These are phyloP conservation scores for Scolopax rusticola DNA, from an alignment of 2,797 vertebrate species.

Conservation along the genomic window DNA sequence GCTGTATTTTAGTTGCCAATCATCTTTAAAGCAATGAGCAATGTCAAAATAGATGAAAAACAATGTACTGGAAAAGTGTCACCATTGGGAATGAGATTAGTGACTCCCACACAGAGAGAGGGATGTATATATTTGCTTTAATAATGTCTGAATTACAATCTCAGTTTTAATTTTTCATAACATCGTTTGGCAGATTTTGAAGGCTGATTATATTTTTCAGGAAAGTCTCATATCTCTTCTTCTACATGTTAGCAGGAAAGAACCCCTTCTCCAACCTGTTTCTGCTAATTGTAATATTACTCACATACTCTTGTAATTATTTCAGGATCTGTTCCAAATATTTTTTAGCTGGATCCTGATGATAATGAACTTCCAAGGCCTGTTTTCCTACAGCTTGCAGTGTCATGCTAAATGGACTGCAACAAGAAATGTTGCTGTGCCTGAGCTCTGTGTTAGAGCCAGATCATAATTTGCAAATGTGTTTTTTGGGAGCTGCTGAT, in stretches of 20 bases:
- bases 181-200: constrained; percentile 1
- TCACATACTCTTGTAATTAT: constrained; percentile 57
- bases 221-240: background rate
- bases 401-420: constrained; percentile 34
- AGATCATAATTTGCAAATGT: constrained; percentile 14
- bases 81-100: constrained; percentile 25
- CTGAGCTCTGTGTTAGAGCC: background rate
- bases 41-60: constrained; percentile 56
- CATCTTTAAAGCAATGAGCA: constrained; percentile 58
- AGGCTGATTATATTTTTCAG: background rate
- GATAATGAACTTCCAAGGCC: constrained; percentile 27
- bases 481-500: constrained; percentile 28
- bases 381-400: constrained; percentile 34
- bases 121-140: constrained; percentile 51
- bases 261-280: background rate
- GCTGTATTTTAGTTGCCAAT: constrained; percentile 56
- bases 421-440: background rate
- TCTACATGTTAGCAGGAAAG: background rate
- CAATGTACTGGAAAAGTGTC: background rate
- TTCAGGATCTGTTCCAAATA: constrained; percentile 47
- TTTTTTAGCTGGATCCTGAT: constrained; percentile 21
- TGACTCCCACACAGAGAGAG: background rate
- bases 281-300: constrained; percentile 26
- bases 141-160: constrained; percentile 53
- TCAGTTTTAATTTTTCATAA: constrained; percentile 3